A percentile compares a stretch with the other conserved stretches of the same genome.
phyloP scores from a whole-genome alignment of 1,140 invertebrate genomes.

The Bactericera cockerelli region DNA sequence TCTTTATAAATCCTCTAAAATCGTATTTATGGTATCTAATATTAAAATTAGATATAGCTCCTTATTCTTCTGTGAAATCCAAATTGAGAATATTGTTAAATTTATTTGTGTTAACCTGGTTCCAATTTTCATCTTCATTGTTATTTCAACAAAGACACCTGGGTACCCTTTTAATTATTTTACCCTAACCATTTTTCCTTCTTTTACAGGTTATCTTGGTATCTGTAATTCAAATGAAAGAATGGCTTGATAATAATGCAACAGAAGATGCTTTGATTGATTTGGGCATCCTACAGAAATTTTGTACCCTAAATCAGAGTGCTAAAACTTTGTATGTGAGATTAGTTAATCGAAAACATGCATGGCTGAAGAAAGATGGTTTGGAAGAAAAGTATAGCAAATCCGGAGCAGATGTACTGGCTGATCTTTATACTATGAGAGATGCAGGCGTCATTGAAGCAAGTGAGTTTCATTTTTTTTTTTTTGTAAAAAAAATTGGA shows the following conservation, averaged over 20 bases:
- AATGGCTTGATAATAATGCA: background rate
- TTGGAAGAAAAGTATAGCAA: background rate
- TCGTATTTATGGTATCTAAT: too few species aligned
- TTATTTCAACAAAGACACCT: too few species aligned
- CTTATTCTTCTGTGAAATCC: too few species aligned
- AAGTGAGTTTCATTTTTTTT: background rate
- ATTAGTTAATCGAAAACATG: constrained; percentile 3
- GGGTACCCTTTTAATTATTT: too few species aligned
- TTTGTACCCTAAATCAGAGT: background rate
- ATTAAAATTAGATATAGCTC: too few species aligned
- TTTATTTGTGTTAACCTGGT: too few species aligned
- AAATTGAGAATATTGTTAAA: too few species aligned
- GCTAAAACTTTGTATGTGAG: constrained; percentile 2
- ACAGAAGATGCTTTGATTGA: background rate
- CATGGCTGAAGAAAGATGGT: background rate
- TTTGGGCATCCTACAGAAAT: background rate
- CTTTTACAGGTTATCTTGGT: background rate
- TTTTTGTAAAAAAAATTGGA: too few species aligned
- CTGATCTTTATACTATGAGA: background rate
- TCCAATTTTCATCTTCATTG: too few species aligned
- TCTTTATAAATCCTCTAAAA: too few species aligned
- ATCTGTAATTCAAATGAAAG: constrained; percentile 8
- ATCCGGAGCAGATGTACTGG: background rate
- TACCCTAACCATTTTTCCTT: too few species aligned
- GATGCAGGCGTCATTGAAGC: background rate